A percentile compares a stretch with the other conserved stretches of the same genome.
phyloP scores from a whole-genome alignment of 2,113 vertebrate species.

The Zosterops lateralis region DNA sequence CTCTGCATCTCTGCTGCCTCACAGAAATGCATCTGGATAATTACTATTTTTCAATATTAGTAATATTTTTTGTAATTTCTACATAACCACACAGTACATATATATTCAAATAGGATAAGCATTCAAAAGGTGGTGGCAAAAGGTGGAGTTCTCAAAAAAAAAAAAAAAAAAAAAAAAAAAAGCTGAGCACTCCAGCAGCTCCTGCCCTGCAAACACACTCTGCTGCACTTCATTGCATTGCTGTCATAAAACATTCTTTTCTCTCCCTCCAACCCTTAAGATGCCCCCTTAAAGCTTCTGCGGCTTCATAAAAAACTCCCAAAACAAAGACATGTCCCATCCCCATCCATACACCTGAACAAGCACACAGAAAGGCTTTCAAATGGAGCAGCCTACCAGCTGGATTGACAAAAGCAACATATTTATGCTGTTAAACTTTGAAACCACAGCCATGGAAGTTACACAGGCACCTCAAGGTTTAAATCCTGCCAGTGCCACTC shows the following conservation, averaged over 20 bases:
- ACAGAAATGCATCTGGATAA: not conserved
- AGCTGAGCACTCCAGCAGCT: not conserved
- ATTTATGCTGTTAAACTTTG: not conserved
- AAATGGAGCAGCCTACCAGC: not conserved
- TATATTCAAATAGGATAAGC: not conserved
- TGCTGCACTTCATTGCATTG: not conserved
- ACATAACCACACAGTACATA: not conserved
- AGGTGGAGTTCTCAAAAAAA: not conserved
- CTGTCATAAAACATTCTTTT: not conserved
- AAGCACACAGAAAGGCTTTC: not conserved
- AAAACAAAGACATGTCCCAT: not conserved
- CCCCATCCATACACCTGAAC: not conserved
- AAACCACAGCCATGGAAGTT: not conserved
- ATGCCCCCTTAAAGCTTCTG: not conserved
- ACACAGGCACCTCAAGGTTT: not conserved
- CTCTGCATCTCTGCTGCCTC: not conserved
- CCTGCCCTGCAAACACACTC: not conserved
- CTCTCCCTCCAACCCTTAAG: accelerated
- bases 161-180: no score
- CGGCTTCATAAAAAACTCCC: not conserved
- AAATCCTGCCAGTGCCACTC: not conserved
- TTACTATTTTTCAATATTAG: not conserved
- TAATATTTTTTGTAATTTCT: not conserved
- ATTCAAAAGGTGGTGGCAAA: not conserved
- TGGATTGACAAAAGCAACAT: not conserved